These are phyloP conservation scores for Schizopygopsis malacanthus DNA, from an alignment of 2,797 vertebrate species.

Conservation along the genomic window DNA sequence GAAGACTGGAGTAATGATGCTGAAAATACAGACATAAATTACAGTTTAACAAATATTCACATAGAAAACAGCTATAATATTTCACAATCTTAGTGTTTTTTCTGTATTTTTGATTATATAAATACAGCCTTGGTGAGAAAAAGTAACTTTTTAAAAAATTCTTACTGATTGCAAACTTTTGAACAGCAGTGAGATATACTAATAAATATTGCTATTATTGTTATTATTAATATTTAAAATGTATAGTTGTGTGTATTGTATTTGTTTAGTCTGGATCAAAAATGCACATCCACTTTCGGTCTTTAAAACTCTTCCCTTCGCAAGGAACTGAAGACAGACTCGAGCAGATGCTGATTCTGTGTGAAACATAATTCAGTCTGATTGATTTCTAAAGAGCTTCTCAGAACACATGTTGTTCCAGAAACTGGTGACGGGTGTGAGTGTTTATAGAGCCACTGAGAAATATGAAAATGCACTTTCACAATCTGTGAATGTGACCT, in stretches of 20 bases:
- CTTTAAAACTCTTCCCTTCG: not conserved
- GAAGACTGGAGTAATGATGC: not conserved
- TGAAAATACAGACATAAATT: not conserved
- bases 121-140: no score
- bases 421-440: not conserved
- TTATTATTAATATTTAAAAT: not conserved
- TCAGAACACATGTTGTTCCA: not conserved
- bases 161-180: not conserved
- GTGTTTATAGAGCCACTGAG: not conserved
- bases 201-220: no score
- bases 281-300: not conserved
- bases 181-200: no score
- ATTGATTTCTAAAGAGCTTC: slow-evolving; percentile 1
- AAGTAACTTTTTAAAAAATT: no score
- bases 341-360: not conserved
- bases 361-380: not conserved
- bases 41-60: no score
- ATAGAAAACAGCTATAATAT: not conserved
- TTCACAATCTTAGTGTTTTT: not conserved
- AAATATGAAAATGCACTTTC: not conserved
- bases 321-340: not conserved
- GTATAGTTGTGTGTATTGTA: not conserved
- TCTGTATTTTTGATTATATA: not conserved
- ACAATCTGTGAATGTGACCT: not conserved
- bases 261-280: not conserved